Evolutionary conservation across 2,888 invertebrate species (phyloP), one percentile per base, ranked within the genome.

Genomic region (Philereme vetulata): DNA sequence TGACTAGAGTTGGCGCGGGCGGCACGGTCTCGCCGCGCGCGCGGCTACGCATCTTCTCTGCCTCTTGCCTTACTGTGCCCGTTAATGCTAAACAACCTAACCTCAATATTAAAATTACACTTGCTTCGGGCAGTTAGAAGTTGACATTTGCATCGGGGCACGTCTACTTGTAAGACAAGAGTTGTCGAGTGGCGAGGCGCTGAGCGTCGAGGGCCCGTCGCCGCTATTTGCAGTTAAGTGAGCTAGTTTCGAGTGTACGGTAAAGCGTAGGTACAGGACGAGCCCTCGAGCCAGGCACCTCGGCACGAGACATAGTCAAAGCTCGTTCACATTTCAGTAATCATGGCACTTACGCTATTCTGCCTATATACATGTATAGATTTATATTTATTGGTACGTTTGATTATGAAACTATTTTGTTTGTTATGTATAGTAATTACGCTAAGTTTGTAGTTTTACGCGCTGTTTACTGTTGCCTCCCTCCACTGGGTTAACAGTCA

Each of bases 341-440:
- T 69, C 61, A 65, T 70, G 65, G 70, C 70, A 70, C 70, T 70
- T 70, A 67, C 36, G 54, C 65, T 57, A 70, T 67, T 65, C 66
- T 66, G 67, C 66, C 76, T 82, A 90, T 87, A 90, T 91, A 90
- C 77, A 88, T 82, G 88, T 90, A 88, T 88, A 82, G 85, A 85
- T 86, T 85, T 84, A 87, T 85, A 89, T 89, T 90, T 92, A 93
- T 92, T 95, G 95, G 95, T 95, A 95, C 95, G 92, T 95, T 95
- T 93, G 93, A 94, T 94, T 94, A 93, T 93, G 92, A 91, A 87
- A 89, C 93, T 93, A 94, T 93, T 90, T 87, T 86, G 90, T 80
- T 91, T 84, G 62, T 66, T 67, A 70, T 81, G 90, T 93, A 80
- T 81, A 93, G 92, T 93, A 93, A 93, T 93, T 93, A 93, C 91